These are phyloP conservation scores for Drosophila imparisetae DNA, from an alignment of 2,888 invertebrate genomes.

Conservation along the genomic window DNA sequence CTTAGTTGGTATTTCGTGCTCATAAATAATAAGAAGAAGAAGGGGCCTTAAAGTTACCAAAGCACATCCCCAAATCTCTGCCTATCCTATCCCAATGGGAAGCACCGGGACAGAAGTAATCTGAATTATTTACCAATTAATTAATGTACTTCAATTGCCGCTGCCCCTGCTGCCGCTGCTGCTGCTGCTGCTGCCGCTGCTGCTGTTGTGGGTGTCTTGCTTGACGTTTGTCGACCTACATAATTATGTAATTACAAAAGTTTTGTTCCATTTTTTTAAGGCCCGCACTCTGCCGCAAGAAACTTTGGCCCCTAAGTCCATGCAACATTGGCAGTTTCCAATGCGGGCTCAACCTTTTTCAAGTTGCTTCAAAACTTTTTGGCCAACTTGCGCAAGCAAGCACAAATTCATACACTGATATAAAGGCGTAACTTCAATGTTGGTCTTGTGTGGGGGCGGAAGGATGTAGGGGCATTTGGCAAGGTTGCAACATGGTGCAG, in stretches of 20 bases:
- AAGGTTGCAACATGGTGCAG: constrained; percentile 44
- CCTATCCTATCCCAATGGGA: constrained; percentile 5
- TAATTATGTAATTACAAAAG: constrained; percentile 78
- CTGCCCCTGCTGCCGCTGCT: constrained; percentile 51
- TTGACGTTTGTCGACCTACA: constrained; percentile 71
- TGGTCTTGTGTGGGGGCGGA: background rate
- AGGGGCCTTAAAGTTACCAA: constrained; percentile 2
- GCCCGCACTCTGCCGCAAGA: constrained; percentile 33
- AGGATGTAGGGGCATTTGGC: background rate
- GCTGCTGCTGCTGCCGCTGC: constrained; percentile 33
- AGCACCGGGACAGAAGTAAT: constrained; percentile 23
- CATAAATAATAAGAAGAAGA: constrained; percentile 26
- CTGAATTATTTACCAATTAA: constrained; percentile 76
- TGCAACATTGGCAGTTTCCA: constrained; percentile 68
- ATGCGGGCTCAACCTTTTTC: constrained; percentile 65
- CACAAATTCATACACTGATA: constrained; percentile 6
- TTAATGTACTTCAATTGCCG: constrained; percentile 76
- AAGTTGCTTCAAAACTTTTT: constrained; percentile 44
- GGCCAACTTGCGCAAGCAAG: constrained; percentile 23
- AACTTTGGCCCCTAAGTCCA: constrained; percentile 51
- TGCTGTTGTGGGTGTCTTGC: background rate
- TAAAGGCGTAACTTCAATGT: constrained; percentile 13
- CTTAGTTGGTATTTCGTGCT: constrained; percentile 21
- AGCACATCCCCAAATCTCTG: background rate
- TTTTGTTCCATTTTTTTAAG: constrained; percentile 36